Evolutionary conservation across 2,797 vertebrate genomes (phyloP).

Genomic region (Enteromius argenteus): DNA sequence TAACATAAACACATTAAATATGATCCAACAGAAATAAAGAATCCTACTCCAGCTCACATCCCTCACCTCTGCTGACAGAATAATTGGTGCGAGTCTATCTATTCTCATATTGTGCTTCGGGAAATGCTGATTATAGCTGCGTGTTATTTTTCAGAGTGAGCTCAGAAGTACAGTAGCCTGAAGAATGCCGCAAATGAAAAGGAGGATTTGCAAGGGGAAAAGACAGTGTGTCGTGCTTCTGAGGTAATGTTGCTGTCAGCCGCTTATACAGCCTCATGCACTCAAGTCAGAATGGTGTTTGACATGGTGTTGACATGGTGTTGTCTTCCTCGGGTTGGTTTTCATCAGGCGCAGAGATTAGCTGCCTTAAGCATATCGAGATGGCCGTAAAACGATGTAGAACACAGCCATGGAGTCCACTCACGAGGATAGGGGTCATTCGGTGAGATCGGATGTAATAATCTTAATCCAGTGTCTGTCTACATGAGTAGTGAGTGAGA

Average conservation of each 20-base stretch:
- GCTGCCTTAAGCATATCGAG: conserved; percentile 8
- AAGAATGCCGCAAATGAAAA: conserved; percentile 23
- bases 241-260: conserved; percentile 21
- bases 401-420: neutral
- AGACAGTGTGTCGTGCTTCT: conserved; percentile 17
- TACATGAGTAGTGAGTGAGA: conserved; percentile 54
- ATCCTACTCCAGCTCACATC: conserved; percentile 11
- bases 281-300: conserved; percentile 34
- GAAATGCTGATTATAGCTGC: conserved; percentile 43
- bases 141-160: conserved; percentile 39
- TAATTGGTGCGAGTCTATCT: conserved; percentile 26
- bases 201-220: conserved; percentile 13
- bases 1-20: conserved; percentile 26
- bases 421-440: conserved; percentile 24
- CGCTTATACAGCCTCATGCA: conserved; percentile 2
- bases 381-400: conserved; percentile 19
- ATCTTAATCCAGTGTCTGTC: conserved; percentile 50
- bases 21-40: conserved; percentile 4
- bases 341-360: conserved; percentile 41
- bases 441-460: conserved; percentile 27
- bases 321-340: conserved; percentile 2
- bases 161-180: conserved; percentile 31
- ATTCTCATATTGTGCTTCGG: conserved; percentile 28
- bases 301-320: conserved; percentile 40
- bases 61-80: conserved; percentile 11